Conservation (phyloP, 2,888 invertebrate species). For the Pegoplata infirma region DNA sequence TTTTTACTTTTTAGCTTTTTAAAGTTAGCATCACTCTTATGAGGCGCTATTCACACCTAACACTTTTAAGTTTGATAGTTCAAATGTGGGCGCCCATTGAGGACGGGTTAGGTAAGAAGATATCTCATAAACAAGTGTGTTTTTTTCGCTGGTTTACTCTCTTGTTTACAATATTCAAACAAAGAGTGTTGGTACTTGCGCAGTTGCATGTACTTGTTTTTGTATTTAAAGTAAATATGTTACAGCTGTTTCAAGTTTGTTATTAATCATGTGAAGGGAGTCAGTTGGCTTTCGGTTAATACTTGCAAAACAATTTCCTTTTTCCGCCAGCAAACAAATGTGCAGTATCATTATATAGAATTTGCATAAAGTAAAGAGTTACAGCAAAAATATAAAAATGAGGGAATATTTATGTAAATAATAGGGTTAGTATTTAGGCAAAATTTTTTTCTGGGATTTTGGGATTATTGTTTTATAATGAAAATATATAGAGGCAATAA, state of each 20-base stretch:
- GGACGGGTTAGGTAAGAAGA: neutral
- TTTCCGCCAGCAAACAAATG: constrained; percentile 51
- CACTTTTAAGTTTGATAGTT: neutral
- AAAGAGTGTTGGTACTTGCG: constrained; percentile 41
- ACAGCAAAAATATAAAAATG: neutral
- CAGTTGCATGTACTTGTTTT: too few species aligned
- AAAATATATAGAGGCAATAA: too few species aligned
- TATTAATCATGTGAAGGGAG: constrained; percentile 14
- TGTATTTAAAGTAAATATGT: constrained; percentile 27
- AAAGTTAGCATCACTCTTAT: too few species aligned
- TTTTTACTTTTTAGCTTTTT: too few species aligned
- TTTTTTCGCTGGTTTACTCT: neutral
- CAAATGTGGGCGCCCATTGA: neutral
- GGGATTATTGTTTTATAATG: too few species aligned
- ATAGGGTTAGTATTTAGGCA: too few species aligned
- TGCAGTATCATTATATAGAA: constrained; percentile 27
- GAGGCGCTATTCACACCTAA: too few species aligned
- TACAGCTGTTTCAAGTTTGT: constrained; percentile 39
- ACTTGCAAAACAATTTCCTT: constrained; percentile 62
- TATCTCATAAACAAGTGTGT: neutral
- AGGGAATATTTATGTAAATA: too few species aligned
- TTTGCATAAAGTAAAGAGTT: constrained; percentile 23
- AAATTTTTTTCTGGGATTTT: too few species aligned
- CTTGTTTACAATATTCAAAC: neutral
- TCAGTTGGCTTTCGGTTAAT: constrained; percentile 36